Base-by-base conservation (phyloP, 2,888 invertebrate species). In the Neoaliturus tenellus region DNA sequence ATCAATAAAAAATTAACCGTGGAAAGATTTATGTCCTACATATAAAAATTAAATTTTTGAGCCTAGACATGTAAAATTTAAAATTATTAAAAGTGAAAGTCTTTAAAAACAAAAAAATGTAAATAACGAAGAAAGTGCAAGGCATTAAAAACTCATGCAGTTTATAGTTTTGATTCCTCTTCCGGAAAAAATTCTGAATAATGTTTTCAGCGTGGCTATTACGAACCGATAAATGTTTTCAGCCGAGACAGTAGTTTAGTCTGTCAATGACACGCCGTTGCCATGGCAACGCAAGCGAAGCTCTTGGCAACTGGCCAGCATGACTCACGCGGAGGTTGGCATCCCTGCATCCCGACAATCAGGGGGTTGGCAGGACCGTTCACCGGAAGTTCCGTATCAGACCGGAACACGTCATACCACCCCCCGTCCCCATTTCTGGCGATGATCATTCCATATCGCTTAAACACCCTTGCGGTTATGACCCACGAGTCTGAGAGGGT, bases 231-330 rank as follows among this genome's bases (percentile, higher is more conserved):
- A 8, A 35, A 78, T 78, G 78, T 78, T 51, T 51, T 55, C 35
- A n/a, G 78, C 31, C 2, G 17, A 10, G 55, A 12, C n/a, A 78
- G 35, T 78, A 78, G 55, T 51, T 28, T 14, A 23, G 75, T 17
- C 48, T 55, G 78, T 78, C 48, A 55, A 78, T 78, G 78, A 78
- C 78, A 78, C 51, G 55, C 55, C 4, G 78, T 78, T 55, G 78
- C 78, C 78, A 78, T 78, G 55, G 55, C 17, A 35, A 78, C 78
- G 31, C 20, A 69, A 48, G 78, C 78, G 20, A 69, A 55, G 78
- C 78, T 20, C 20, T 35, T 51, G 78, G 78, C 78, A 51, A 78
- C 55, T 4, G 33, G 4, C 10, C 8, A 5, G 33, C n/a, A 23
- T 75, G 73, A 75, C 23, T 75, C 73, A 75, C 73, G 12, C 39